Evolutionary conservation across 2,888 invertebrate species (phyloP).

Genomic region (Poecilus cupreus): DNA sequence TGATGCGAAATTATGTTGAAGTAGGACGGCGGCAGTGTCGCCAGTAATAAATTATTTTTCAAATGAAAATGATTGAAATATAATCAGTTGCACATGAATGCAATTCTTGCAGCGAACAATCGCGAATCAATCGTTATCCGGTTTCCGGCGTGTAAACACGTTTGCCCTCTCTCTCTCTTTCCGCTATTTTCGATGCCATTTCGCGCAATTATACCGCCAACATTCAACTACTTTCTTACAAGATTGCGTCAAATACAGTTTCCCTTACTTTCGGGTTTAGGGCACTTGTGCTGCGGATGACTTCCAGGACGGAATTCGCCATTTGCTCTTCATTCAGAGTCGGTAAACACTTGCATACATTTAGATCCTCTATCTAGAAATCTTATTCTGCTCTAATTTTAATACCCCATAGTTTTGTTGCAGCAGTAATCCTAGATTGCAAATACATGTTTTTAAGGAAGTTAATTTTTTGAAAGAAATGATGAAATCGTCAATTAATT

Average conservation of each 20-base stretch:
- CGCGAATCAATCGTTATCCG: constrained; percentile 27
- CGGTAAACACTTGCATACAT: neutral
- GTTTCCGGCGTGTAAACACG: constrained; percentile 1
- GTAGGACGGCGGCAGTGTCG: neutral
- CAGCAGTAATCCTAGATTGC: no score
- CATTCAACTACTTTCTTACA: constrained; percentile 16
- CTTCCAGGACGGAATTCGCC: neutral
- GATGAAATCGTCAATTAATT: no score
- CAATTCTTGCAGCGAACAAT: constrained; percentile 21
- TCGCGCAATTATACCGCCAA: neutral
- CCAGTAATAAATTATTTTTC: constrained; percentile 25
- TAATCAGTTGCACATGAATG: constrained; percentile 39
- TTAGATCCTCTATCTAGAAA: neutral
- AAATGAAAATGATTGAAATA: constrained; percentile 35
- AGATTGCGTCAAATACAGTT: constrained; percentile 8
- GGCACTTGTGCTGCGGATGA: neutral
- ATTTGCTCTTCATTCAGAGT: neutral
- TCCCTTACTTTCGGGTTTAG: neutral
- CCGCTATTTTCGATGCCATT: constrained; percentile 22
- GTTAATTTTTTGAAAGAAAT: no score
- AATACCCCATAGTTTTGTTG: no score
- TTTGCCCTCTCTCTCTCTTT: neutral
- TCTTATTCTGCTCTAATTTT: no score
- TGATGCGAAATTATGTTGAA: constrained; percentile 19
- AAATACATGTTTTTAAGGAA: no score